Percentiles rank a stretch among this genome's conserved stretches.
These are phyloP conservation scores for Lasioglossum baleicum DNA, from an alignment of 1,140 invertebrate species.

Conservation along the genomic window DNA sequence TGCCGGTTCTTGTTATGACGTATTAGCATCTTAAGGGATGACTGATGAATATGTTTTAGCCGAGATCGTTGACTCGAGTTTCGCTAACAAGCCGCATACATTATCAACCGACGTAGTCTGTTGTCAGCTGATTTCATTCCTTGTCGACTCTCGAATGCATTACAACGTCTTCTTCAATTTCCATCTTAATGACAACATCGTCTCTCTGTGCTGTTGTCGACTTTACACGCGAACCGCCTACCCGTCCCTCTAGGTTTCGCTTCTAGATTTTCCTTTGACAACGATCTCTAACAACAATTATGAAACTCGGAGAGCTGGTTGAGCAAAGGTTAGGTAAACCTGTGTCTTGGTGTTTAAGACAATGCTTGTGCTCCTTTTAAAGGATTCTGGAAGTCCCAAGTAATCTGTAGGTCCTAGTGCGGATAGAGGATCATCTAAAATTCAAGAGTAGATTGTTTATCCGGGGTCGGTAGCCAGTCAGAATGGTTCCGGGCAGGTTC, in stretches of 20 bases:
- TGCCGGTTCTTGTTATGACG: not conserved
- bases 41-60: slow-evolving; percentile 1
- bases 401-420: no score
- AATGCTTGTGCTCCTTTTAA: no score
- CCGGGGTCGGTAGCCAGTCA: not conserved
- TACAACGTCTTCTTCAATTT: slow-evolving; percentile 1
- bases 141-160: slow-evolving; percentile 1
- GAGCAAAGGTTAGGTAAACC: not conserved
- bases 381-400: no score
- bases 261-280: not conserved
- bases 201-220: not conserved
- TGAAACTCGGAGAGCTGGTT: not conserved
- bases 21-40: slow-evolving; percentile 1
- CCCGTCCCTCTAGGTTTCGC: not conserved
- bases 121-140: slow-evolving; percentile 2
- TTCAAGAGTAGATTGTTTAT: not conserved
- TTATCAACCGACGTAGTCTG: not conserved
- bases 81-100: not conserved
- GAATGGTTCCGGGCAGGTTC: slow-evolving; percentile 18
- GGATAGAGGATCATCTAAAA: not conserved
- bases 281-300: not conserved
- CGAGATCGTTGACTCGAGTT: not conserved
- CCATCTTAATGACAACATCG: slow-evolving; percentile 1
- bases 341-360: no score
- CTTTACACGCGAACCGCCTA: not conserved